Evolutionary conservation across 2,113 vertebrate species (phyloP).

Genomic region (Prunella fulvescens): DNA sequence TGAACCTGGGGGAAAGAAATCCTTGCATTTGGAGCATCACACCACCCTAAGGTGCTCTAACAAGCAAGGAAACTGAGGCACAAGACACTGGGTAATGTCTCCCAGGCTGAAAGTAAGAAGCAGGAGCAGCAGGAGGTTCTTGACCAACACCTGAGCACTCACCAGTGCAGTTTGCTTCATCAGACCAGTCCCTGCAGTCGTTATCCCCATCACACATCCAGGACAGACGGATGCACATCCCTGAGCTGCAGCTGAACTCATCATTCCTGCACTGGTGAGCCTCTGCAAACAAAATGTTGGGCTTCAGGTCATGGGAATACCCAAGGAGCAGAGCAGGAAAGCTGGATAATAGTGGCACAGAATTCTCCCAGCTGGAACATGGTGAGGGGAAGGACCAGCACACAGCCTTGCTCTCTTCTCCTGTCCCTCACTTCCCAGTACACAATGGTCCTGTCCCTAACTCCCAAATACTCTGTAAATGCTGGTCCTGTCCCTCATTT

Average conservation of each 20-base stretch:
- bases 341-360: background rate
- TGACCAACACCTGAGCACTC: background rate
- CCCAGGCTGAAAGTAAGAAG: background rate
- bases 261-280: slow-evolving; percentile 86
- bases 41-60: background rate
- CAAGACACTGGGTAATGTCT: accelerated
- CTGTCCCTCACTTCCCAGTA: background rate
- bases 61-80: background rate
- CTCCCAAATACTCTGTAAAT: background rate
- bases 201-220: slow-evolving; percentile 98
- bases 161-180: slow-evolving; percentile 95
- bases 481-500: background rate
- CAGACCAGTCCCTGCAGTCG: slow-evolving; percentile 97
- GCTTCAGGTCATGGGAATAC: background rate
- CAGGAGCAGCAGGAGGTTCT: background rate
- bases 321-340: background rate
- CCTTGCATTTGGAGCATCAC: background rate
- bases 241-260: slow-evolving; percentile 91
- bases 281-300: slow-evolving; percentile 66
- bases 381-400: accelerated
- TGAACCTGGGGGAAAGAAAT: background rate
- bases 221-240: slow-evolving; percentile 90
- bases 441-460: background rate
- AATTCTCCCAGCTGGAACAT: background rate
- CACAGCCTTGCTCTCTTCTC: accelerated